These are phyloP conservation scores for Podarcis siculus DNA, from an alignment of 2,797 vertebrate genomes.

Conservation along the genomic window DNA sequence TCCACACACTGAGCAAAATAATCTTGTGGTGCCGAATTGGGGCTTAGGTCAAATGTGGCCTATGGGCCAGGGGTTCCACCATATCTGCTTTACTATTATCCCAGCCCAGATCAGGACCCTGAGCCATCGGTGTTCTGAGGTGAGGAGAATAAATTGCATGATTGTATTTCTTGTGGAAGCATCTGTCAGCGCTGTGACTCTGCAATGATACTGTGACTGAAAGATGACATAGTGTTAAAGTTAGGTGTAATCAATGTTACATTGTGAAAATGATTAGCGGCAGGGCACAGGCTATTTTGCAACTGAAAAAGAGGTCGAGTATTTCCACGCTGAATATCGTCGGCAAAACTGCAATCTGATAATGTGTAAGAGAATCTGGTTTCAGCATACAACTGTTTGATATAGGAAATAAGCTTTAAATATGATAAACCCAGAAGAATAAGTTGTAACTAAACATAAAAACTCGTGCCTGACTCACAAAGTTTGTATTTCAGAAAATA, in stretches of 20 bases:
- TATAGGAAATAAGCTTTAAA: neutral
- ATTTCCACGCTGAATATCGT: neutral
- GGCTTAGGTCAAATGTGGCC: no score
- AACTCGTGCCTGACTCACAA: neutral
- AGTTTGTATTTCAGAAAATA: neutral
- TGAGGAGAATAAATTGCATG: neutral
- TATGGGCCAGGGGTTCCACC: no score
- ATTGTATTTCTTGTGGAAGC: neutral
- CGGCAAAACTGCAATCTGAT: neutral
- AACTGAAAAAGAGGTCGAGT: neutral
- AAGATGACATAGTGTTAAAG: neutral
- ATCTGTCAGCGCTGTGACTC: neutral
- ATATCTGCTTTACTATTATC: neutral
- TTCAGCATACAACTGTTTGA: neutral
- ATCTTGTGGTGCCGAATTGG: no score
- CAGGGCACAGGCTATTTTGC: neutral
- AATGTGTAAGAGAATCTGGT: neutral
- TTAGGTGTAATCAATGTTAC: neutral
- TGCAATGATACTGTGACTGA: neutral
- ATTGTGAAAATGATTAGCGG: neutral
- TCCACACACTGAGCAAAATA: no score
- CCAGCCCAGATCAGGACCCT: neutral
- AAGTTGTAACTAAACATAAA: neutral
- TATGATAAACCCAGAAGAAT: neutral
- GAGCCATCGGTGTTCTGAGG: no score